These are phyloP conservation scores for Lasioglossum figueresi DNA, from an alignment of 2,888 invertebrate genomes.

Conservation along the genomic window DNA sequence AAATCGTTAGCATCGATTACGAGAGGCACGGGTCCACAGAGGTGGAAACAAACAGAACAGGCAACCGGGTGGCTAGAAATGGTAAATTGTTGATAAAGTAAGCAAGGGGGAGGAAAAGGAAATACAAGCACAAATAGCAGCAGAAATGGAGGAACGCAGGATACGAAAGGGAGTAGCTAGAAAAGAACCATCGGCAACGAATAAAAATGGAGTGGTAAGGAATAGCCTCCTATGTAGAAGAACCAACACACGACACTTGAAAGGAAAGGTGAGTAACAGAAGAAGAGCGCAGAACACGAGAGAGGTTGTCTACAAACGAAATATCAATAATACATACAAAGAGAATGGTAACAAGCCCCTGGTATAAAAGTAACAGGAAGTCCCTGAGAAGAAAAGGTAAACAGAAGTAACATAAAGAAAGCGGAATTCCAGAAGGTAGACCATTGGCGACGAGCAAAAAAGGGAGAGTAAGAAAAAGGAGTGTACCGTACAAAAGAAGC, in stretches of 20 bases:
- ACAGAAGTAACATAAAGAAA: background rate
- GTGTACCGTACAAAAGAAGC: background rate
- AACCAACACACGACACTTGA: background rate
- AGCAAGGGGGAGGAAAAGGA: background rate
- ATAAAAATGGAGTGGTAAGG: background rate
- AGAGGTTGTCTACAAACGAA: background rate
- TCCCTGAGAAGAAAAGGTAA: background rate
- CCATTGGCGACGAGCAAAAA: background rate
- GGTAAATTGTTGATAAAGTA: background rate
- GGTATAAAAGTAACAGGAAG: background rate
- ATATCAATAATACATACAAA: background rate
- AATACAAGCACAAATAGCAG: background rate
- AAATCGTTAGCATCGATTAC: background rate
- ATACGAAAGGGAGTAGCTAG: background rate
- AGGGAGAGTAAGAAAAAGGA: background rate
- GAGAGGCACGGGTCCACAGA: background rate
- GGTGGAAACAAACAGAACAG: background rate
- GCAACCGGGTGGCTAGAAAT: background rate
- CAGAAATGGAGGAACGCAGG: background rate
- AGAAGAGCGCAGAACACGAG: background rate
- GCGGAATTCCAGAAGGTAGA: background rate
- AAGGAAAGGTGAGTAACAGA: background rate
- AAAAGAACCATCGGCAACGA: background rate
- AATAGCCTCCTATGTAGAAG: background rate
- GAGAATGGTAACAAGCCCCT: background rate